A percentile compares a stretch with the other conserved stretches of the same genome.
These are phyloP conservation scores for Phalangium opilio DNA, from an alignment of 2,888 invertebrate species.

Conservation along the genomic window DNA sequence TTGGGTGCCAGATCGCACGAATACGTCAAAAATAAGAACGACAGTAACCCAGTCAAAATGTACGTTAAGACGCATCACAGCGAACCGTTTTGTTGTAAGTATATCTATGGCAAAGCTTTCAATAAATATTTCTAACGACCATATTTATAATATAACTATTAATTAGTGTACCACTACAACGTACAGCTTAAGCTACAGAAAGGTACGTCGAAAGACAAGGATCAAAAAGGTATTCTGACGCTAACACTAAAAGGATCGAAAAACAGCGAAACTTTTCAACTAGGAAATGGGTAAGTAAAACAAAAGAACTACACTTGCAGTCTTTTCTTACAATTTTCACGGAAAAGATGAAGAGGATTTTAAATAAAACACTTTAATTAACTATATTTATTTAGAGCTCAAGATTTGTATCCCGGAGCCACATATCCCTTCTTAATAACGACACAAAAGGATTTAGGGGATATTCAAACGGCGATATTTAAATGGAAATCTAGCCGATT, in stretches of 20 bases:
- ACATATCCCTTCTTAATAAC: slow-evolving; percentile 11
- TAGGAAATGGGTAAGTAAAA: neutral
- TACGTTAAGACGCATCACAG: slow-evolving; percentile 7
- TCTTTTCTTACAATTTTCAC: neutral
- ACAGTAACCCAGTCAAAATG: slow-evolving; percentile 7
- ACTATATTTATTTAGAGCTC: neutral
- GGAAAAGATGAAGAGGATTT: too few relatives aligned
- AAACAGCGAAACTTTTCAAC: too few relatives aligned
- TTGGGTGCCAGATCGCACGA: slow-evolving; percentile 11
- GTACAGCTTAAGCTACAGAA: slow-evolving; percentile 11
- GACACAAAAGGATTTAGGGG: slow-evolving; percentile 11
- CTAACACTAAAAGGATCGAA: neutral
- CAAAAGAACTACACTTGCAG: neutral
- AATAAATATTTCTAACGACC: too few relatives aligned
- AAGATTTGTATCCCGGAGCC: slow-evolving; percentile 10
- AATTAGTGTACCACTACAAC: slow-evolving; percentile 15
- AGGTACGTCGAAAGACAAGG: slow-evolving; percentile 7
- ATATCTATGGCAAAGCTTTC: neutral
- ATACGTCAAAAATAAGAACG: slow-evolving; percentile 7
- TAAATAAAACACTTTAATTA: neutral
- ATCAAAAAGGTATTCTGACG: slow-evolving; percentile 4
- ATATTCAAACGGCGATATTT: slow-evolving; percentile 8
- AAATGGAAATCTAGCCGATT: slow-evolving; percentile 4
- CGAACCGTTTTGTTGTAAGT: slow-evolving; percentile 12
- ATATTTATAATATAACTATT: too few relatives aligned